Base-by-base conservation (phyloP, 2,113 vertebrate genomes). In the Nothocercus nigrocapillus region DNA sequence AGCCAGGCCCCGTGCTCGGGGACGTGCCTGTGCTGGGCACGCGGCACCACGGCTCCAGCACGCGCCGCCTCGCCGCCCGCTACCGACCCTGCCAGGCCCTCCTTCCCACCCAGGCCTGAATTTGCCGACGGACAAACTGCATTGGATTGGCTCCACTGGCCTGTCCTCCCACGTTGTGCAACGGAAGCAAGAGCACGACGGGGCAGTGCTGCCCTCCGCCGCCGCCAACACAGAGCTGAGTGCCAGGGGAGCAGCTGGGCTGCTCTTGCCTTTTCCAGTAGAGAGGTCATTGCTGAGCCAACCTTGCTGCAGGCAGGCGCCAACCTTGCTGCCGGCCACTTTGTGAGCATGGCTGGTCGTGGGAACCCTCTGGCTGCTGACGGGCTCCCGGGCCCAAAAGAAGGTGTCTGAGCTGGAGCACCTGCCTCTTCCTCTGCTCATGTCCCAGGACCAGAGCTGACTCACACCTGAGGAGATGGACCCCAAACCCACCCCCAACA, bases 401-500 rank as follows among this genome's bases (percentile, higher is more conserved):
- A 30, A 54, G 27, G 14, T 5, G 53, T 28, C 15, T 4, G 27
- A 30, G 27, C 53, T 16, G 27, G 53, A 54, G 53, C 27, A 30
- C 5, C 53, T 30, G 27, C 28, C 53, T 16, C 53, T 54, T 28
- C 53, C 47, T 51, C 32, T 19, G 11, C 17, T 27, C 30, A 20
- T 12, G 36, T 72, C 69, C 34, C 24, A 13, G n/a, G 17, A 38
- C 16, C 21, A 36, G 27, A 17, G n/a, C 16, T 17, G 53, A 67
- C n/a, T 27, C 20, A 5, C 9, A 66, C 44, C 1, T 9, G n/a
- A 34, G 3, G 15, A 27, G 8, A 7, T 0, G 2, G 45, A 36
- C 8, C 61, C 86, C 17, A 2, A 1, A 2, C 13, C 18, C 27
- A 8, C 21, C 49, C 32, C 77, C 27, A 3, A 3, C 8, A 5